These are phyloP conservation scores for Drosophila burlai DNA, from an alignment of 1,140 invertebrate genomes.

Conservation along the genomic window DNA sequence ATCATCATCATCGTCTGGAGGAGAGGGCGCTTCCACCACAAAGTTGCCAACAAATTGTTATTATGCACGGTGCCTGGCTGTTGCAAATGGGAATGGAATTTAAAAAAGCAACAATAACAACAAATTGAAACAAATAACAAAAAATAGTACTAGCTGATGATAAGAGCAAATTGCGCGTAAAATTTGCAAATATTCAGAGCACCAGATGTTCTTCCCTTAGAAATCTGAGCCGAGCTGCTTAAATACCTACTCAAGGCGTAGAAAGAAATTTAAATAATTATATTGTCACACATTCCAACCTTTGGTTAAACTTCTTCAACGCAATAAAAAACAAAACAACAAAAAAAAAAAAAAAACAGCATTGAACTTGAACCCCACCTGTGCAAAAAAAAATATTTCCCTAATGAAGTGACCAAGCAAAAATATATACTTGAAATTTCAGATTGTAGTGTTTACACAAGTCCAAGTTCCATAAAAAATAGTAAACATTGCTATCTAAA, in stretches of 20 bases:
- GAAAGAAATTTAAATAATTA: slow-evolving; percentile 4
- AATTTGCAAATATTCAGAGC: not conserved
- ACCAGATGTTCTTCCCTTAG: slow-evolving; percentile 5
- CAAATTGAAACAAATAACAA: slow-evolving; percentile 11
- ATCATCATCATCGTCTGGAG: not conserved
- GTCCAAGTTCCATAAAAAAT: not conserved
- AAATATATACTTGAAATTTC: slow-evolving; percentile 3
- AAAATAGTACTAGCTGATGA: slow-evolving; percentile 15
- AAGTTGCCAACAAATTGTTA: slow-evolving; percentile 23
- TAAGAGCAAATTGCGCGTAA: slow-evolving; percentile 31
- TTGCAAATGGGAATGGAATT: slow-evolving; percentile 27
- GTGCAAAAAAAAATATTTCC: slow-evolving; percentile 14
- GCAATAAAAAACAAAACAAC: not conserved
- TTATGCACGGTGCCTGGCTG: slow-evolving; percentile 17
- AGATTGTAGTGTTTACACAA: slow-evolving; percentile 20
- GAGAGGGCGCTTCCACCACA: not conserved
- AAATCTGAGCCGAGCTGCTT: not conserved
- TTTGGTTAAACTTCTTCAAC: slow-evolving; percentile 6
- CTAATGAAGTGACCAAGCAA: slow-evolving; percentile 8
- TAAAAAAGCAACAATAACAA: not conserved
- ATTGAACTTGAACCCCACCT: slow-evolving; percentile 30
- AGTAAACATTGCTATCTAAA: slow-evolving; percentile 15
- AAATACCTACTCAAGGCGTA: not conserved
- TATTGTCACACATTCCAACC: slow-evolving; percentile 4
- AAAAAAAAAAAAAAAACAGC: not conserved